Evolutionary conservation across 2,888 invertebrate genomes (phyloP).

Genomic region (Cerastis leucographa): DNA sequence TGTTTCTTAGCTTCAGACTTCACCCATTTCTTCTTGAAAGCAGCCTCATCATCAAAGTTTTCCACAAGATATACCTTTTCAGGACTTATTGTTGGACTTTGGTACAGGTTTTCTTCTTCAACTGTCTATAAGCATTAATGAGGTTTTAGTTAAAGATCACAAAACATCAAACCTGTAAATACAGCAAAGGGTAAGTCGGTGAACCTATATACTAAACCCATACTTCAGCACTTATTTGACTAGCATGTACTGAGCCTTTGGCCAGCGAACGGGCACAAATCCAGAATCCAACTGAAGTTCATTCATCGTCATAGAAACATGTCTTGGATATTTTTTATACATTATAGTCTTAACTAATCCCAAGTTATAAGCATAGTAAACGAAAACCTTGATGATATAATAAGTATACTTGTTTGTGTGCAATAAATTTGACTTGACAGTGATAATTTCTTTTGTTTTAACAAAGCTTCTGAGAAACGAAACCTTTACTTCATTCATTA

Average conservation of each 20-base stretch:
- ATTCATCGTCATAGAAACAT: background rate
- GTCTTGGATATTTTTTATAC: background rate
- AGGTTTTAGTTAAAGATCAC: constrained; percentile 3
- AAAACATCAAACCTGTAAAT: background rate
- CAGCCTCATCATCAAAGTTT: constrained; percentile 95
- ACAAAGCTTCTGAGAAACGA: constrained; percentile 11
- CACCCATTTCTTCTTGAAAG: constrained; percentile 95
- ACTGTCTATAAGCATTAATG: constrained; percentile 70
- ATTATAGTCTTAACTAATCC: background rate
- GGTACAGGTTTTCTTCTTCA: constrained; percentile 91
- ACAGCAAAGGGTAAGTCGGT: background rate
- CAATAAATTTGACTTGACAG: background rate
- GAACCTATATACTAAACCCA: background rate
- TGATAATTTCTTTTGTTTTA: constrained; percentile 27
- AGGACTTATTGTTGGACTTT: constrained; percentile 92
- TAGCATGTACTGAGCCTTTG: background rate
- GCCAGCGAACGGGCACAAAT: background rate
- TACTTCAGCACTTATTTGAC: background rate
- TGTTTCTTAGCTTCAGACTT: constrained; percentile 98
- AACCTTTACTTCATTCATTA: constrained; percentile 33
- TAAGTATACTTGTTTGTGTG: background rate
- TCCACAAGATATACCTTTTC: constrained; percentile 94
- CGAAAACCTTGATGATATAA: background rate
- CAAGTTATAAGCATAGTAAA: background rate
- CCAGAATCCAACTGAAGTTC: background rate